Evolutionary conservation across 1,140 invertebrate species (phyloP).

Genomic region (Drosophila sturtevanti): DNA sequence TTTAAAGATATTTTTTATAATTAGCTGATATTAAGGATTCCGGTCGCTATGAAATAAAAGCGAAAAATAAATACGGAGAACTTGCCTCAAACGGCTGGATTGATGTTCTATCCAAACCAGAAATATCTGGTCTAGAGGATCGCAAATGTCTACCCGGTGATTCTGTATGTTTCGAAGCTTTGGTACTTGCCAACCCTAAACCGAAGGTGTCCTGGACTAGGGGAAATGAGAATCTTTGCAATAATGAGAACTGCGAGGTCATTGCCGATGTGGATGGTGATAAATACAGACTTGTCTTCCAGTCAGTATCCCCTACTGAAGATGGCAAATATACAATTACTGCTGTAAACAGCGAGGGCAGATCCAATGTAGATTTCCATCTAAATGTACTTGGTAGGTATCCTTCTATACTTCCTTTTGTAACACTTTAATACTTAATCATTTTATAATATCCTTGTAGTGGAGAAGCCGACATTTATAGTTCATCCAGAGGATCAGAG

Average conservation of each 20-base stretch:
- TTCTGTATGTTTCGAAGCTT: constrained; percentile 87
- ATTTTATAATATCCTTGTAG: constrained; percentile 82
- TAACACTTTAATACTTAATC: background rate
- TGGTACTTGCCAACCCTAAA: constrained; percentile 90
- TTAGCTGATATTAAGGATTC: constrained; percentile 88
- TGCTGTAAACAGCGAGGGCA: constrained; percentile 90
- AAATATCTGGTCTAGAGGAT: constrained; percentile 89
- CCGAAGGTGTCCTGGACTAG: constrained; percentile 89
- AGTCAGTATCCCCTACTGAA: constrained; percentile 88
- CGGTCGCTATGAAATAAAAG: constrained; percentile 91
- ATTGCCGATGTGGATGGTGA: constrained; percentile 81
- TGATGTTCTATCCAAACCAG: constrained; percentile 89
- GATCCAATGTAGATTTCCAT: constrained; percentile 87
- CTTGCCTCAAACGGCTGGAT: constrained; percentile 87
- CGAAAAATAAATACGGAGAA: constrained; percentile 90
- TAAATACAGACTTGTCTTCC: constrained; percentile 86
- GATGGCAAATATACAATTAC: constrained; percentile 90
- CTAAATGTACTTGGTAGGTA: constrained; percentile 90
- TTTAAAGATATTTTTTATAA: constrained; percentile 9
- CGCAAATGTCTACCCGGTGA: constrained; percentile 89
- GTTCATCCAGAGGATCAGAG: constrained; percentile 87
- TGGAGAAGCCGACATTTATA: constrained; percentile 89
- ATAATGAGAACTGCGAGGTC: constrained; percentile 81
- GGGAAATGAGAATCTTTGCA: constrained; percentile 81
- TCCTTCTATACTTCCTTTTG: background rate